Base-by-base conservation (phyloP, 2,113 vertebrate genomes). In the Nerophis lumbriciformis region DNA sequence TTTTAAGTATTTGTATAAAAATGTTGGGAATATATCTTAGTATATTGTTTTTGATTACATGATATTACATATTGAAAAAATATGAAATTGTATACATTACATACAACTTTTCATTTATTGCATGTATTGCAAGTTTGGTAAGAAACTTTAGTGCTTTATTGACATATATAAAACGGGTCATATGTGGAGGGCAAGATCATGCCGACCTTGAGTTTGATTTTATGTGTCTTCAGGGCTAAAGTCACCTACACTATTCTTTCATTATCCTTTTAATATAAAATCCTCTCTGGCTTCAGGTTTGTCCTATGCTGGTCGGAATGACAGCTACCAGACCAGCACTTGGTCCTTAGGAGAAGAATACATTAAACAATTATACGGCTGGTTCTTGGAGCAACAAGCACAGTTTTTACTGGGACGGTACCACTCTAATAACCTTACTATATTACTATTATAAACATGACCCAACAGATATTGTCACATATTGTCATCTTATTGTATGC, bases 291-390 rank as follows among this genome's bases (percentile, higher is more conserved):
- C 42, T 45, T 1, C 52, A 89, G 86, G 83, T 28, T 62, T 88
- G 53, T 79, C 83, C 47, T 87, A 88, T 14, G 42, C 45, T 16
- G 68, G 64, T 4, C 65, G 65, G 42, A 45, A 15, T 10, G 69
- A 61, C 54, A 65, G 72, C 48, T 88, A 85, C 36, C 63, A 83
- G 59, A 60, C 59, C 13, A 83, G 53, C 38, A 55, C 36, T 11
- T 87, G 82, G 65, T 69, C 79, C 38, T 48, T 75, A 14, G 69
- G 78, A 35, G 82, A 91, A 37, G 65, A 78, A 11, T 86, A 71
- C 62, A 65, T 71, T 38, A 49, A 52, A 56, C 16, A 77, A 53
- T 73, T 76, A 45, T 79, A 78, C 3, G 58, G 69, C 13, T 68
- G 14, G 39, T 76, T 88, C 71, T 16, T 66, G 53, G 79, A 78